These are phyloP conservation scores for Melanerpes formicivorus DNA, from an alignment of 2,113 vertebrate genomes.

Conservation along the genomic window DNA sequence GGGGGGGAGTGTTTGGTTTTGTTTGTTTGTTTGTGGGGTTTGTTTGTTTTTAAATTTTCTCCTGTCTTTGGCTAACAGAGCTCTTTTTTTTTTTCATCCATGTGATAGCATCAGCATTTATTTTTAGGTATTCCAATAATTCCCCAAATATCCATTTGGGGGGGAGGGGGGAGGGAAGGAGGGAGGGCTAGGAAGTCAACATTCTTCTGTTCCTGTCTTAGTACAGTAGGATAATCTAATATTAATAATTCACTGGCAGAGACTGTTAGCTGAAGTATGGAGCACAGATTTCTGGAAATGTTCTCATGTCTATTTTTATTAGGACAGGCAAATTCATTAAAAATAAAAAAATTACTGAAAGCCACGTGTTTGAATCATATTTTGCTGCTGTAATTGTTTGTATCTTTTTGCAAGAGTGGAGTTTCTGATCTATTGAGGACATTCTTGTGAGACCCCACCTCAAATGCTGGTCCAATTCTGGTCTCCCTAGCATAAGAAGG, in stretches of 20 bases:
- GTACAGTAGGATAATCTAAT: background rate
- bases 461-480: too few species aligned
- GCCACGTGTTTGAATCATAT: fast-evolving
- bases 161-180: too few species aligned
- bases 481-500: too few species aligned
- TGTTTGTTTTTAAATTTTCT: background rate
- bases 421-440: background rate
- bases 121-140: background rate
- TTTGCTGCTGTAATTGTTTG: background rate
- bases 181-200: too few species aligned
- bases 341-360: background rate
- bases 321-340: background rate
- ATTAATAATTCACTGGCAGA: background rate
- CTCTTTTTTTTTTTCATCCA: background rate
- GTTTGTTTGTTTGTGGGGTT: too few species aligned
- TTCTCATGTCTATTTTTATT: background rate
- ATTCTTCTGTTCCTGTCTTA: background rate
- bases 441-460: too few species aligned
- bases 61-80: background rate
- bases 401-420: background rate
- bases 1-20: too few species aligned
- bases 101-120: background rate
- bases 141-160: background rate
- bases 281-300: background rate
- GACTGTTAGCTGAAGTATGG: background rate